Percentiles rank a stretch among this genome's conserved stretches.
phyloP scores from a whole-genome alignment of 2,113 vertebrate species.

The Zosterops pallidus region DNA sequence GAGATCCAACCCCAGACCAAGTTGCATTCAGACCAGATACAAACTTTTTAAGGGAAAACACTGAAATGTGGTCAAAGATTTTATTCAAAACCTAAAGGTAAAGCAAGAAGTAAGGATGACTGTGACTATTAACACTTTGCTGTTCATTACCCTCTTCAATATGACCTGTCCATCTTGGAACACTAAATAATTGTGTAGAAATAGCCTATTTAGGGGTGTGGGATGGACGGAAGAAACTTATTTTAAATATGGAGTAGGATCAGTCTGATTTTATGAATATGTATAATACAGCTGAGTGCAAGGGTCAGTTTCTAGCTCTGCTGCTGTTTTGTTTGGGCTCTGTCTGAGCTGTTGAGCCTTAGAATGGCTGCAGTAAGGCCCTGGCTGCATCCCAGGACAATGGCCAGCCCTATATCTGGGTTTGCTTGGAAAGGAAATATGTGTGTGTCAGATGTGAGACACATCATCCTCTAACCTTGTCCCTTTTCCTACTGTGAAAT shows the following conservation, averaged over 20 bases:
- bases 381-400: background rate
- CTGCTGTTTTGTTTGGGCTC: background rate
- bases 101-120: background rate
- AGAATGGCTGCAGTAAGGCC: background rate
- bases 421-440: background rate
- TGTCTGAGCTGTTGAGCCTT: background rate
- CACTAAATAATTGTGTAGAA: background rate
- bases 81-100: background rate
- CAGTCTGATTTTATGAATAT: background rate
- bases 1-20: background rate
- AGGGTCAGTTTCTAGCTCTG: background rate
- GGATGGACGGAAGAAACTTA: background rate
- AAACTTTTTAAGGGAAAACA: background rate
- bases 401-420: accelerated
- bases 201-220: background rate
- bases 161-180: background rate
- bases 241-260: background rate
- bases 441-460: background rate
- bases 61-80: background rate
- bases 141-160: background rate
- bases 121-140: background rate
- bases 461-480: background rate
- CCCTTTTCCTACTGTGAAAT: background rate
- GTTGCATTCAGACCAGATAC: background rate
- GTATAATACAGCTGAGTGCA: background rate